These are phyloP conservation scores for Labeo calbasu DNA, from an alignment of 2,797 vertebrate species.

Conservation along the genomic window DNA sequence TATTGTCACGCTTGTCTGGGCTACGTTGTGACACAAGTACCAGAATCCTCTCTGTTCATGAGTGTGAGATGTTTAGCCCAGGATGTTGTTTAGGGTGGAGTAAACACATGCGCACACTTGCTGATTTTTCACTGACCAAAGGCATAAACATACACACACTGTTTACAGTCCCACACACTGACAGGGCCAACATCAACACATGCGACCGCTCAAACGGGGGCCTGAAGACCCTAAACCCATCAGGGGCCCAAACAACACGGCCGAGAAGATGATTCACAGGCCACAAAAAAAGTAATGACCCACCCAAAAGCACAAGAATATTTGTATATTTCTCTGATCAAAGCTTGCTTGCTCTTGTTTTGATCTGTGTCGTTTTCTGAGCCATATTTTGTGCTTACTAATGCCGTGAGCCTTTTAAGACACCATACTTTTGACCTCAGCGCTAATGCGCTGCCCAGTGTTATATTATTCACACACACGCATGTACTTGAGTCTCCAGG, in stretches of 20 bases:
- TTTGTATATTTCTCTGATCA: constrained; percentile 52
- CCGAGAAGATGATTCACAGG: constrained; percentile 5
- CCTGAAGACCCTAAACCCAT: constrained; percentile 31
- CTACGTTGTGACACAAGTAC: neutral
- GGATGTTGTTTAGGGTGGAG: constrained; percentile 35
- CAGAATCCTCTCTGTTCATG: neutral
- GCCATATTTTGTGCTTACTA: constrained; percentile 39
- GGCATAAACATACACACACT: constrained; percentile 41
- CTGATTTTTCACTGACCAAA: constrained; percentile 31
- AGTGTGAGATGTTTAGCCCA: neutral
- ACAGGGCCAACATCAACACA: constrained; percentile 36
- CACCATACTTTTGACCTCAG: constrained; percentile 35
- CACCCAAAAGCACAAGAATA: constrained; percentile 6
- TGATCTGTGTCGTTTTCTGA: constrained; percentile 8
- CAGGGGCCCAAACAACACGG: constrained; percentile 18
- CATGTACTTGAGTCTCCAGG: constrained; percentile 42
- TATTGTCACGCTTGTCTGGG: neutral
- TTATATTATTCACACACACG: constrained; percentile 43
- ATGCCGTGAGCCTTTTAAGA: constrained; percentile 10
- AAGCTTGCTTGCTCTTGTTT: constrained; percentile 28
- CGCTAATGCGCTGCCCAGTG: constrained; percentile 1
- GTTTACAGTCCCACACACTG: constrained; percentile 43
- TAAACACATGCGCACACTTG: constrained; percentile 41
- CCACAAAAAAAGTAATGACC: constrained; percentile 22
- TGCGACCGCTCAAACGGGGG: constrained; percentile 28